Evolutionary conservation across 1,140 invertebrate genomes (phyloP).

Genomic region (Hypothenemus hampei): DNA sequence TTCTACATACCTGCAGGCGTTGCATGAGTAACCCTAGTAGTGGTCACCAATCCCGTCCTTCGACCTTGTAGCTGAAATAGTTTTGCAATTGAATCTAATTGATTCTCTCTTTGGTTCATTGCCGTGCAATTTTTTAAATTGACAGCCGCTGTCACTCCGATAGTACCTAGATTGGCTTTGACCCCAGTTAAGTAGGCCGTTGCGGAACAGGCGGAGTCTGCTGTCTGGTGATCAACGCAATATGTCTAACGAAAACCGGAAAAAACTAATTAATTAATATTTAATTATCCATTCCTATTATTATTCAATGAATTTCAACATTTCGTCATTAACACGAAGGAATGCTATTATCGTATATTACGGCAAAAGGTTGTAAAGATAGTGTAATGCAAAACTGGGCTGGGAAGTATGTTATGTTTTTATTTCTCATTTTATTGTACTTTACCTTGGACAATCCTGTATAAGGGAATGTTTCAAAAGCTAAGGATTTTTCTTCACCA

Average conservation of each 20-base stretch:
- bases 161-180: constrained; percentile 74
- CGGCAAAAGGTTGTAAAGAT: too few species aligned
- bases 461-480: constrained; percentile 74
- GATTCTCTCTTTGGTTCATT: constrained; percentile 29
- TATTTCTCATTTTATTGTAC: neutral
- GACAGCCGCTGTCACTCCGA: constrained; percentile 69
- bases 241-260: constrained; percentile 62
- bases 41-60: constrained; percentile 73
- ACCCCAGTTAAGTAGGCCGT: constrained; percentile 82
- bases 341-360: too few species aligned
- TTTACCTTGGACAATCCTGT: constrained; percentile 67
- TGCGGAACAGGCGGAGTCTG: constrained; percentile 63
- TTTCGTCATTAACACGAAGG: neutral
- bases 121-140: constrained; percentile 18
- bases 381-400: neutral
- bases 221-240: constrained; percentile 71
- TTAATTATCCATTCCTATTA: neutral
- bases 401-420: neutral
- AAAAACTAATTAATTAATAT: constrained; percentile 1
- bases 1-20: constrained; percentile 55
- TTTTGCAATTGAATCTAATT: constrained; percentile 61
- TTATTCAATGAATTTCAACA: neutral
- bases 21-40: constrained; percentile 73
- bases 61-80: constrained; percentile 71
- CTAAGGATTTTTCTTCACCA: constrained; percentile 63